Conservation (phyloP, 2,113 vertebrate species). For the Odobenus rosmarus region DNA sequence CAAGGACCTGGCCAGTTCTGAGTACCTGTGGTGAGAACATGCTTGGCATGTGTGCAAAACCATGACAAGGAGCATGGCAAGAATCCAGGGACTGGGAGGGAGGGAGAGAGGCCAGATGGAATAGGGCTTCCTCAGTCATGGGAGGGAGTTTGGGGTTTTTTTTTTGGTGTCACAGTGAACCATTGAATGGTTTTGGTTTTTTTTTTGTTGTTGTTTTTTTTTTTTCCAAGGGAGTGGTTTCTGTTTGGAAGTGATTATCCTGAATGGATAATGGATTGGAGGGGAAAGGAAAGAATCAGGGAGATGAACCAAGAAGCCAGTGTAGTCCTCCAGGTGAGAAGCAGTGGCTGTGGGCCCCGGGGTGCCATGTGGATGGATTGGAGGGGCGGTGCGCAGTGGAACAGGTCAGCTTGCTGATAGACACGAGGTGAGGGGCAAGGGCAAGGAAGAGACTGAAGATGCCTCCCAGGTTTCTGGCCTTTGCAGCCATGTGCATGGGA, state of each 20-base stretch:
- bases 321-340: neutral
- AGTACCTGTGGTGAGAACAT: neutral
- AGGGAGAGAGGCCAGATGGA: neutral
- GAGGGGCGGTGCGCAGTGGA: neutral
- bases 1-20: neutral
- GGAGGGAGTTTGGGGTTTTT: neutral
- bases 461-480: neutral
- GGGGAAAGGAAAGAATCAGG: neutral
- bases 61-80: neutral
- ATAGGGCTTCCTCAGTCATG: neutral
- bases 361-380: accelerated
- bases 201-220: neutral
- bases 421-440: neutral
- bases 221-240: neutral
- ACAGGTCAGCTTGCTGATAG: neutral
- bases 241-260: neutral
- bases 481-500: neutral
- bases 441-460: neutral
- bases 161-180: neutral
- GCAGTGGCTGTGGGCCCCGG: neutral
- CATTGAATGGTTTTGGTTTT: too few species aligned
- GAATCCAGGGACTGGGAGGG: neutral
- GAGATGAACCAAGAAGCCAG: neutral
- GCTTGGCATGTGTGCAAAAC: neutral
- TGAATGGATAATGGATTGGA: neutral